Evolutionary conservation across 2,888 invertebrate genomes (phyloP).

Genomic region (Epinotia bilunana): DNA sequence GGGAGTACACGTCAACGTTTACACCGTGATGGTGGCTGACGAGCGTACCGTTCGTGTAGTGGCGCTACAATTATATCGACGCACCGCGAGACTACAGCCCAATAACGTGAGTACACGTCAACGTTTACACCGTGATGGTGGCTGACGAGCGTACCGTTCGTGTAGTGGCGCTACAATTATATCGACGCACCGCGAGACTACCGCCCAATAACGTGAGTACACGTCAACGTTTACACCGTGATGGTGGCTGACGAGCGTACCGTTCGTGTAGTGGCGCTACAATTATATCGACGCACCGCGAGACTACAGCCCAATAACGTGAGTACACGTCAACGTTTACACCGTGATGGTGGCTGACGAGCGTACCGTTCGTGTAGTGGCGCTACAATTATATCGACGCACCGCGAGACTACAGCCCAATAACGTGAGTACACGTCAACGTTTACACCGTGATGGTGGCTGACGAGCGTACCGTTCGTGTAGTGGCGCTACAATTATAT

Average conservation of each 20-base stretch:
- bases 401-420: slow-evolving; percentile 74
- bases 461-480: too few relatives aligned
- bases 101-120: slow-evolving; percentile 59
- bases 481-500: slow-evolving; percentile 71
- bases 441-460: too few relatives aligned
- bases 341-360: too few relatives aligned
- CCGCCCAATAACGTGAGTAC: slow-evolving; percentile 70
- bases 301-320: slow-evolving; percentile 75
- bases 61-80: slow-evolving; percentile 73
- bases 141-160: too few relatives aligned
- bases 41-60: slow-evolving; percentile 25
- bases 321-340: neutral
- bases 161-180: slow-evolving; percentile 68
- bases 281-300: slow-evolving; percentile 75
- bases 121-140: neutral
- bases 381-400: slow-evolving; percentile 73
- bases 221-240: neutral
- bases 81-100: slow-evolving; percentile 75
- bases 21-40: too few relatives aligned
- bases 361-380: slow-evolving; percentile 47
- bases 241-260: too few relatives aligned
- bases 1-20: slow-evolving; percentile 51
- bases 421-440: slow-evolving; percentile 57
- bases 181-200: slow-evolving; percentile 72
- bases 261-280: slow-evolving; percentile 58